Percentiles rank a stretch among this genome's conserved stretches.
phyloP scores from a whole-genome alignment of 2,888 invertebrate genomes.

The Micoletzkya japonica region DNA sequence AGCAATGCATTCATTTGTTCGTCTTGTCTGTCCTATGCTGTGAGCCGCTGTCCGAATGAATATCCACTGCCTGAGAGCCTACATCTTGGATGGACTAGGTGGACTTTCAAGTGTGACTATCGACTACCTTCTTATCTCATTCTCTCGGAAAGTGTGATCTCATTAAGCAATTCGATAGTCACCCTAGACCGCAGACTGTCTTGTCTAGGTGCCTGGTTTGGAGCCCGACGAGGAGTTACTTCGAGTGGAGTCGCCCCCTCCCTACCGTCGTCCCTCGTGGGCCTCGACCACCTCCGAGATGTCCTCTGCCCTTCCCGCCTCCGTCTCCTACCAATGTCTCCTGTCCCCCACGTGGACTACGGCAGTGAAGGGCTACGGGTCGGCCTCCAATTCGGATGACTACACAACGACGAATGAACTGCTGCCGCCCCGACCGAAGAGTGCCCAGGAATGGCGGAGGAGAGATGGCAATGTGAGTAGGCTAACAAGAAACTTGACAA shows the following conservation, averaged over 20 bases:
- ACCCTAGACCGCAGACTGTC: not conserved
- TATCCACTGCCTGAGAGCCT: too few species aligned
- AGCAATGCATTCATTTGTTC: too few species aligned
- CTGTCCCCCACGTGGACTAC: conserved; percentile 56
- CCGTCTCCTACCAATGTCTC: conserved; percentile 54
- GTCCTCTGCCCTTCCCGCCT: conserved; percentile 52
- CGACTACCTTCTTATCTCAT: too few species aligned
- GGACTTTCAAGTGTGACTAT: too few species aligned
- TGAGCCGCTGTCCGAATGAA: too few species aligned
- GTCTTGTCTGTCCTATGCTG: too few species aligned
- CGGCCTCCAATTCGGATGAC: conserved; percentile 10
- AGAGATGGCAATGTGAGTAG: not conserved
- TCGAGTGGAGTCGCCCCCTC: conserved; percentile 44
- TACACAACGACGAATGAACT: conserved; percentile 2
- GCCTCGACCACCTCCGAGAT: conserved; percentile 53
- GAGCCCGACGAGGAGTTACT: not conserved
- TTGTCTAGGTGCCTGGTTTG: conserved; percentile 8
- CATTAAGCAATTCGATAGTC: not conserved
- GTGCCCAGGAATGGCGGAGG: conserved; percentile 46
- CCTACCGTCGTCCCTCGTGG: conserved; percentile 51
- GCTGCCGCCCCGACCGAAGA: conserved; percentile 41
- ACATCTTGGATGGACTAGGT: too few species aligned
- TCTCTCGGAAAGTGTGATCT: too few species aligned
- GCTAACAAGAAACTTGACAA: too few species aligned
- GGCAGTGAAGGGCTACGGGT: conserved; percentile 30